Percentiles rank a stretch among this genome's conserved stretches.
These are phyloP conservation scores for Leptinotarsa defecta DNA, from an alignment of 1,140 invertebrate species.

Conservation along the genomic window DNA sequence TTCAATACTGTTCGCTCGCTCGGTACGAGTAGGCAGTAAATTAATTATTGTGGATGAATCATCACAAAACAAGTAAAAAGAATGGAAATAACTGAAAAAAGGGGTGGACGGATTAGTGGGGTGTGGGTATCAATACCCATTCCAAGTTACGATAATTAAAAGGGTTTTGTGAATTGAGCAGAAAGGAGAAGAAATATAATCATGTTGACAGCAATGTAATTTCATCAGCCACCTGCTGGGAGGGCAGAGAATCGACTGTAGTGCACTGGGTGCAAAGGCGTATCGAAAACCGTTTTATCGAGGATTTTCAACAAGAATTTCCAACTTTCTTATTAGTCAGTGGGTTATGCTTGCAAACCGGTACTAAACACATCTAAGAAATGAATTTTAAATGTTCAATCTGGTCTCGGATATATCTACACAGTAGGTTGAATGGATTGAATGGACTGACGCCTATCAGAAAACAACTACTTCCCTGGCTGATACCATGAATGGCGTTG, in stretches of 20 bases:
- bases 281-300: not conserved
- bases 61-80: slow-evolving; percentile 20
- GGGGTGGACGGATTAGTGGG: slow-evolving; percentile 29
- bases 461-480: too few species aligned
- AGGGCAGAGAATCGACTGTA: slow-evolving; percentile 2
- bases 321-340: not conserved
- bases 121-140: slow-evolving; percentile 39
- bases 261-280: not conserved
- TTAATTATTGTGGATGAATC: slow-evolving; percentile 26
- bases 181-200: slow-evolving; percentile 44
- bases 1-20: not conserved
- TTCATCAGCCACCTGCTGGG: slow-evolving; percentile 47
- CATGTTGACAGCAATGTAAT: slow-evolving; percentile 43
- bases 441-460: too few species aligned
- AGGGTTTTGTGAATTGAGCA: slow-evolving; percentile 43
- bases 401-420: too few species aligned
- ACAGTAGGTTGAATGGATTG: too few species aligned
- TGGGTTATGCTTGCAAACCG: too few species aligned
- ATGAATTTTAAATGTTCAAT: too few species aligned
- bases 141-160: slow-evolving; percentile 45
- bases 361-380: too few species aligned
- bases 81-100: slow-evolving; percentile 29
- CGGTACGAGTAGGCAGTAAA: not conserved
- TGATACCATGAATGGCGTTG: too few species aligned
- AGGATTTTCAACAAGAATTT: not conserved